Conservation (phyloP, 1,140 invertebrate genomes). For the Chironomus striatipennis region DNA sequence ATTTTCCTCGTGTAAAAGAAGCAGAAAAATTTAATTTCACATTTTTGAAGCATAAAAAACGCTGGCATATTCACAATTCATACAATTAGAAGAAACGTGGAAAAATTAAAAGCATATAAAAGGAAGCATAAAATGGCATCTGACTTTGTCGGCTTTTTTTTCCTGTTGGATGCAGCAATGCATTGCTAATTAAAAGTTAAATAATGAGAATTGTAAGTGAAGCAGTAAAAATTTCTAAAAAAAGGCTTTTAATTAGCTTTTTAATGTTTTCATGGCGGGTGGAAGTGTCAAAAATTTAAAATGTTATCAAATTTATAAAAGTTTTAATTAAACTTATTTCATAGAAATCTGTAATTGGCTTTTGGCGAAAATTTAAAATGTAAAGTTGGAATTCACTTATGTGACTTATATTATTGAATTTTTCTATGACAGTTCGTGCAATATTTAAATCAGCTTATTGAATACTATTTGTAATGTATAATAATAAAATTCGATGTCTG, state of each 20-base stretch:
- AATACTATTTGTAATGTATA: too few species aligned
- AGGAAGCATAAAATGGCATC: too few species aligned
- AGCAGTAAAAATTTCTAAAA: neutral
- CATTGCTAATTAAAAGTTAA: slow-evolving; percentile 14
- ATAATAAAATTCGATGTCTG: too few species aligned
- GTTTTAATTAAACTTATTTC: neutral
- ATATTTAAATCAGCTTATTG: too few species aligned
- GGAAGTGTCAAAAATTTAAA: neutral
- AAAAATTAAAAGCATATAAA: too few species aligned
- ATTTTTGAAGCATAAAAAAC: too few species aligned
- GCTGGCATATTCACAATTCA: too few species aligned
- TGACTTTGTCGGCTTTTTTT: neutral
- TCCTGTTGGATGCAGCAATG: neutral
- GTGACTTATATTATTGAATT: neutral
- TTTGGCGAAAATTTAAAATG: neutral
- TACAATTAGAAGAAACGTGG: too few species aligned
- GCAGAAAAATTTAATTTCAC: too few species aligned
- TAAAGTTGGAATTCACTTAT: neutral
- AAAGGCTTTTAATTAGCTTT: neutral
- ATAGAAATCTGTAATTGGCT: neutral
- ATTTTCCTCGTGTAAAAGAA: too few species aligned
- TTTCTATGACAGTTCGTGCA: too few species aligned
- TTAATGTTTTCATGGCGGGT: neutral
- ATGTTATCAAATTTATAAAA: too few species aligned
- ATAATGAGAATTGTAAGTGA: neutral